Evolutionary conservation across 2,888 invertebrate species (phyloP).

Genomic region (Eupithecia insigniata): DNA sequence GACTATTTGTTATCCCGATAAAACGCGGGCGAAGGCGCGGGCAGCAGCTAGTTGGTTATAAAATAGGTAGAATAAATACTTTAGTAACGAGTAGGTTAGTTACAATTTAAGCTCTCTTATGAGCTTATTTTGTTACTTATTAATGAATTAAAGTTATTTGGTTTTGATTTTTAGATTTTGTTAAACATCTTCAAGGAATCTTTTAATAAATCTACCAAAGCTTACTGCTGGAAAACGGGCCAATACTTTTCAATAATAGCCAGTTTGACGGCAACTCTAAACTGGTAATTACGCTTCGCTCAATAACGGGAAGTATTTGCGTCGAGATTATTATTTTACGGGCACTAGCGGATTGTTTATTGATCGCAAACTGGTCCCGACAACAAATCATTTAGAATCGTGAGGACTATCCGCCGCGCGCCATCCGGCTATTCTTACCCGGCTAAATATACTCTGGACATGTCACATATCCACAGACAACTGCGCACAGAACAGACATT

Average conservation of each 20-base stretch:
- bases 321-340: constrained; percentile 17
- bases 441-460: constrained; percentile 71
- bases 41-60: not conserved
- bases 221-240: not conserved
- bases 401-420: constrained; percentile 39
- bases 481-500: constrained; percentile 9
- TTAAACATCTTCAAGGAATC: not conserved
- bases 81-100: not conserved
- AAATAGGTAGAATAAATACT: not conserved
- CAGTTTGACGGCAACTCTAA: not conserved
- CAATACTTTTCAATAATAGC: not conserved
- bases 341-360: constrained; percentile 40
- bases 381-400: constrained; percentile 46
- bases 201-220: not conserved
- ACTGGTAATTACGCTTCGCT: constrained; percentile 4
- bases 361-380: constrained; percentile 42
- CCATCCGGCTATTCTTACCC: constrained; percentile 66
- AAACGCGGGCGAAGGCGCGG: too few species aligned
- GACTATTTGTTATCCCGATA: too few species aligned
- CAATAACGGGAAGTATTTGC: constrained; percentile 11
- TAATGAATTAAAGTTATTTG: not conserved
- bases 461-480: constrained; percentile 59
- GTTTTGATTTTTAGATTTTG: not conserved
- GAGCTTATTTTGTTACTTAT: not conserved
- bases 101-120: not conserved